Evolutionary conservation across 2,113 vertebrate genomes (phyloP).

Genomic region (Spermophilus dauricus): DNA sequence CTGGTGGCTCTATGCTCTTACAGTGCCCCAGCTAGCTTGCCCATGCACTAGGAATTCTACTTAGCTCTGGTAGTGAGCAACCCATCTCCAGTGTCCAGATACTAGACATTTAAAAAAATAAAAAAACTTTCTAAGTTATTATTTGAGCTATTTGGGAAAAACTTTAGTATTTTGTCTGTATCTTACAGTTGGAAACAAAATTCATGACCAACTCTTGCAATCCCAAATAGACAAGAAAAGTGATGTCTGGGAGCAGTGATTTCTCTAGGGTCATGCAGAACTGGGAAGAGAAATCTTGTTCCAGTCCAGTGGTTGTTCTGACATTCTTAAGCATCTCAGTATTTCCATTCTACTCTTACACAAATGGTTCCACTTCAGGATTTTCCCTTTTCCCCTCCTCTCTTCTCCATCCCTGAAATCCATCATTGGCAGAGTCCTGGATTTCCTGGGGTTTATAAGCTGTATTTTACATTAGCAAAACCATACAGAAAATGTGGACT

Average conservation of each 20-base stretch:
- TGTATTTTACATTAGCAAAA: conserved; percentile 69
- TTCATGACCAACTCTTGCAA: neutral
- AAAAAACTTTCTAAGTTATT: neutral
- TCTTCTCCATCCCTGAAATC: conserved; percentile 11
- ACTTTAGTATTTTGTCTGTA: neutral
- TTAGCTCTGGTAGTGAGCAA: neutral
- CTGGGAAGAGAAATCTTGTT: neutral
- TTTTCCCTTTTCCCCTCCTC: neutral
- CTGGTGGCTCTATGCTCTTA: neutral
- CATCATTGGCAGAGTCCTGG: conserved; percentile 44
- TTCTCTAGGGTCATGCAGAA: neutral
- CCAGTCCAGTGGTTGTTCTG: neutral
- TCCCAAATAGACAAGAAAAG: neutral
- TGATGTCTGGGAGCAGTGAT: neutral
- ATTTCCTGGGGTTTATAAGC: conserved; percentile 33
- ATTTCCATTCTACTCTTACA: conserved; percentile 47
- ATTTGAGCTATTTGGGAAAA: neutral
- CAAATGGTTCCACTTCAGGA: conserved; percentile 1
- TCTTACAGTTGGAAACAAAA: conserved; percentile 20
- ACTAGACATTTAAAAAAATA: neutral
- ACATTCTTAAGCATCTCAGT: neutral
- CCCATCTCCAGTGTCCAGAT: neutral
- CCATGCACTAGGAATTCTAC: neutral
- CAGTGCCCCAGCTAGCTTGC: neutral
- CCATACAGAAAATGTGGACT: conserved; percentile 43